Evolutionary conservation across 2,888 invertebrate species (phyloP).

Genomic region (Drosophila dives): DNA sequence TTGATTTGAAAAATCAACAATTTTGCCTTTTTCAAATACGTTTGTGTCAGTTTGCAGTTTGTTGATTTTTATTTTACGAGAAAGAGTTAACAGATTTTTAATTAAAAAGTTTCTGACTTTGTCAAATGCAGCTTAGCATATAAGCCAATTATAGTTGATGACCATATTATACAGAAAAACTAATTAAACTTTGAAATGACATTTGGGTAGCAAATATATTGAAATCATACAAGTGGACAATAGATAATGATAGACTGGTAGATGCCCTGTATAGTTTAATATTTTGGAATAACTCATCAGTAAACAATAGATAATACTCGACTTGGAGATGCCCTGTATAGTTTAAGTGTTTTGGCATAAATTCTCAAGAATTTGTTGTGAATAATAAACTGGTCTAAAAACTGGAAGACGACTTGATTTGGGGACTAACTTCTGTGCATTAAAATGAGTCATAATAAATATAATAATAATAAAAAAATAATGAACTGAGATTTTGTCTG

Average conservation of each 20-base stretch:
- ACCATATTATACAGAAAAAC: slow-evolving; percentile 25
- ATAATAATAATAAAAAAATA: too few species aligned
- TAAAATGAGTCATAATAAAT: neutral
- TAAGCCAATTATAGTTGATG: slow-evolving; percentile 42
- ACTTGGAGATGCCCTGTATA: neutral
- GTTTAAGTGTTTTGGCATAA: rapidly evolving
- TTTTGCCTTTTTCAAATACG: slow-evolving; percentile 35
- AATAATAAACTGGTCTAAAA: neutral
- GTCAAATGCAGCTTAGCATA: slow-evolving; percentile 18
- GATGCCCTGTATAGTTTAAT: neutral
- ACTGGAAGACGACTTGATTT: neutral
- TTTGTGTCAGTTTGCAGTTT: slow-evolving; percentile 39
- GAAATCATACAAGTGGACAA: neutral
- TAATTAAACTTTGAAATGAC: slow-evolving; percentile 8
- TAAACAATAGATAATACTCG: neutral
- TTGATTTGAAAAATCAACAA: slow-evolving; percentile 19
- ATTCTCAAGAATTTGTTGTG: neutral
- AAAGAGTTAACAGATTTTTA: slow-evolving; percentile 40
- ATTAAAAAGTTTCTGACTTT: slow-evolving; percentile 45
- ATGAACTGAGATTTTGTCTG: too few species aligned
- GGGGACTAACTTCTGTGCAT: neutral
- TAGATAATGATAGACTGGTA: neutral
- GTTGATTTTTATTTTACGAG: slow-evolving; percentile 5
- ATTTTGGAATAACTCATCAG: neutral
- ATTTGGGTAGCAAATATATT: neutral